Conservation (phyloP, 2,113 vertebrate genomes). For the Cettia cetti region DNA sequence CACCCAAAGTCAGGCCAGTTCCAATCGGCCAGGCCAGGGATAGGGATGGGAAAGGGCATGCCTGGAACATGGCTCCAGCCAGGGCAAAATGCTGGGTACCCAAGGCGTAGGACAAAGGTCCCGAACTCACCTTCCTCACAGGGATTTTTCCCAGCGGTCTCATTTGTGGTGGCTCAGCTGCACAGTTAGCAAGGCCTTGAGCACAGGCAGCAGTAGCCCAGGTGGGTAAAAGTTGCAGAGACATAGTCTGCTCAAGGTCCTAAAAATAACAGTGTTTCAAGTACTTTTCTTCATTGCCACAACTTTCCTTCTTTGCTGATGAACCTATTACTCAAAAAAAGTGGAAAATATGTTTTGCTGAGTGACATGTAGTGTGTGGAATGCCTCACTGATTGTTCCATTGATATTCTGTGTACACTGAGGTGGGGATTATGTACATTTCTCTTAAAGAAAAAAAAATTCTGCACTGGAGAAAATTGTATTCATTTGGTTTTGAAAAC, state of each 20-base stretch:
- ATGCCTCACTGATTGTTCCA: neutral
- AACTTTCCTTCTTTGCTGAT: neutral
- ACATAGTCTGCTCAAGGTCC: neutral
- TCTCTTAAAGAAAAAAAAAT: neutral
- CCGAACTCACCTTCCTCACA: neutral
- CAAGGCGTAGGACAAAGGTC: neutral
- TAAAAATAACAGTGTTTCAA: neutral
- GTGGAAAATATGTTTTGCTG: neutral
- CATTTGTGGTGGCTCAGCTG: neutral
- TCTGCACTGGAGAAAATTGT: neutral
- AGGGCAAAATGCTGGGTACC: neutral
- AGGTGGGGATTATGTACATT: neutral
- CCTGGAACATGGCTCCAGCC: neutral
- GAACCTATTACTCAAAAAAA: neutral
- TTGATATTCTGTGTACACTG: neutral
- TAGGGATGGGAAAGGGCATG: accelerated
- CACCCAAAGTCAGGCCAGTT: no score
- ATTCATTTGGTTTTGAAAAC: neutral
- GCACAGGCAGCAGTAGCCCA: neutral
- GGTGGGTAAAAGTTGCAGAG: neutral
- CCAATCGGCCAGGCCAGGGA: accelerated
- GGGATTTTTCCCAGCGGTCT: neutral
- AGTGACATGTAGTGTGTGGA: neutral
- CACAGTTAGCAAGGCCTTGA: neutral
- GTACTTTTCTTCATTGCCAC: neutral